Conservation (phyloP, 2,113 vertebrate genomes). For the Vombatus ursinus region DNA sequence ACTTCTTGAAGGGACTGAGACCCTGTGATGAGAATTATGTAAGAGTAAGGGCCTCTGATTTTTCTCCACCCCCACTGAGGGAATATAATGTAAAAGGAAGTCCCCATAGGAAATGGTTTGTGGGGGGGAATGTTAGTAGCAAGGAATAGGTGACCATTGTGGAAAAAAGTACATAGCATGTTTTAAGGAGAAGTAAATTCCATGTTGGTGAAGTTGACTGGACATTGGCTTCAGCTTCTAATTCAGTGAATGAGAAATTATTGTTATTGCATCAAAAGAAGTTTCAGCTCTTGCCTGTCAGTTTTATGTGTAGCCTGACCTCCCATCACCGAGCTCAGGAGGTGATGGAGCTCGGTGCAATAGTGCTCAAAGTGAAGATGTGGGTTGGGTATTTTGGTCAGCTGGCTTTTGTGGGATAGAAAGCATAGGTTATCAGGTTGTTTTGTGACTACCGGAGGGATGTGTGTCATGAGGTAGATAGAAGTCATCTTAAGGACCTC, state of each 20-base stretch:
- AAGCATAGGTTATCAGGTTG: neutral
- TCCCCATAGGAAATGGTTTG: neutral
- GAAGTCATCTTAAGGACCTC: neutral
- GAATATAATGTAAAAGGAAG: neutral
- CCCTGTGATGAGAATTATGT: neutral
- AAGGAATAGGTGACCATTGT: neutral
- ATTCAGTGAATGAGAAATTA: slow-evolving; percentile 25
- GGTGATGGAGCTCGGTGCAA: neutral
- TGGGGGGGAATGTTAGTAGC: neutral
- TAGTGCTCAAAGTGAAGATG: slow-evolving; percentile 42
- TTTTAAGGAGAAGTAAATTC: neutral
- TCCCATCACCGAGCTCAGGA: neutral
- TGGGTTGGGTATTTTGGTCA: slow-evolving; percentile 13
- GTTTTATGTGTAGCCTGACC: slow-evolving; percentile 50
- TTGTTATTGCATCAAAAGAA: slow-evolving; percentile 6
- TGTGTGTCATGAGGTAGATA: slow-evolving; percentile 40
- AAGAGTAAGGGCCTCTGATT: neutral
- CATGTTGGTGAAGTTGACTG: neutral
- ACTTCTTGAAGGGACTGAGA: neutral
- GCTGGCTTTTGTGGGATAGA: neutral
- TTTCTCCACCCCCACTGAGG: neutral
- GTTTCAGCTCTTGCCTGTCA: slow-evolving; percentile 25
- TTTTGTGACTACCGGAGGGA: neutral
- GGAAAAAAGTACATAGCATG: neutral
- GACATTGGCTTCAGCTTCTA: slow-evolving; percentile 4